Conservation (phyloP, 2,888 invertebrate genomes). For the Tubulanus polymorphus region DNA sequence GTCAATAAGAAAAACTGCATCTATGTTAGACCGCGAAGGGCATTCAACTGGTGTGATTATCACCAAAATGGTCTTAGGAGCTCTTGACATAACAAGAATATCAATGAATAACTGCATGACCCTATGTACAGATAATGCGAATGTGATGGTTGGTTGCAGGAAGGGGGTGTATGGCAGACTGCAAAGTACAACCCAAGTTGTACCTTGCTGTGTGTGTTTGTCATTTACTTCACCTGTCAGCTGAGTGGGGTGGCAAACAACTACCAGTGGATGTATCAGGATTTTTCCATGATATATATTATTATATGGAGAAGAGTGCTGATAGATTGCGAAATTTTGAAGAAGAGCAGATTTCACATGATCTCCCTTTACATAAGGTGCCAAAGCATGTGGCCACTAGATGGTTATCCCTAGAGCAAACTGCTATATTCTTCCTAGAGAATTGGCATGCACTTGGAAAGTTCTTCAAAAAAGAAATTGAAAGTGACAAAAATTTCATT, state of each 20-base stretch:
- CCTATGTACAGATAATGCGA: conserved; percentile 21
- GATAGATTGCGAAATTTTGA: conserved; percentile 4
- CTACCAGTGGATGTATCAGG: too few species aligned
- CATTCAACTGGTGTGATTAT: conserved; percentile 4
- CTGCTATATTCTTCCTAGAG: too few species aligned
- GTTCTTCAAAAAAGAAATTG: too few species aligned
- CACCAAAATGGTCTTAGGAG: neutral
- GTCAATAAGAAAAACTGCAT: conserved; percentile 7
- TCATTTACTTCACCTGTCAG: conserved; percentile 19
- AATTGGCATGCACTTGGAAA: too few species aligned
- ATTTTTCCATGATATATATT: conserved; percentile 8
- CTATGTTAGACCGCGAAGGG: too few species aligned
- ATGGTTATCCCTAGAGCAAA: conserved; percentile 14
- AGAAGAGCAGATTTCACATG: conserved; percentile 3
- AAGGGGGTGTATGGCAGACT: conserved; percentile 17
- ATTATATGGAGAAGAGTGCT: conserved; percentile 9
- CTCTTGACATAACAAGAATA: conserved; percentile 1
- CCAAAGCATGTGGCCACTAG: conserved; percentile 15
- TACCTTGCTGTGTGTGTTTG: conserved; percentile 15
- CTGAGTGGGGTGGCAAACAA: conserved; percentile 18
- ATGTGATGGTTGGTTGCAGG: conserved; percentile 18
- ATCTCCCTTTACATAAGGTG: conserved; percentile 6
- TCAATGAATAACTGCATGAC: conserved; percentile 17
- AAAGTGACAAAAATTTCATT: too few species aligned
- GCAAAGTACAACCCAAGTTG: conserved; percentile 13